These are phyloP conservation scores for Todiramphus chloris DNA, from an alignment of 2,113 vertebrate species.

Conservation along the genomic window DNA sequence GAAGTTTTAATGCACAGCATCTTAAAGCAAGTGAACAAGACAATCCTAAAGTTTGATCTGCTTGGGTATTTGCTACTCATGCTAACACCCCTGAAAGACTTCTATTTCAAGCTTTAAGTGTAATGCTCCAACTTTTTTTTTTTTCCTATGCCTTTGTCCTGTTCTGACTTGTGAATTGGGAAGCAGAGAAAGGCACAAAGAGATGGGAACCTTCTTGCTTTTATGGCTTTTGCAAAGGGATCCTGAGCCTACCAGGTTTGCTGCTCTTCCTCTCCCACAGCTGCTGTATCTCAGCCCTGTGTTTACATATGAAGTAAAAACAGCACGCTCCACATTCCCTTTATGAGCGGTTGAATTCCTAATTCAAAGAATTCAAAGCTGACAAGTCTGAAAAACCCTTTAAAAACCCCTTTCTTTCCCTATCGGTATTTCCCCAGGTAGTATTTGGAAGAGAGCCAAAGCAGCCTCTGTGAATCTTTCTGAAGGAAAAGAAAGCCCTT, in stretches of 20 bases:
- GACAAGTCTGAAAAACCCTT: not conserved
- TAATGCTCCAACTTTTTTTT: not conserved
- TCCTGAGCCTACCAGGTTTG: not conserved
- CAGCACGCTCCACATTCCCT: accelerated
- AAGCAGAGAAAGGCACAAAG: not conserved
- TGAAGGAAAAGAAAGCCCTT: not conserved
- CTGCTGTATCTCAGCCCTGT: not conserved
- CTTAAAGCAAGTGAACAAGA: not conserved
- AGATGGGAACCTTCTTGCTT: not conserved
- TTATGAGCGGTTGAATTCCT: not conserved
- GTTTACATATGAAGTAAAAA: not conserved
- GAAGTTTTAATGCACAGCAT: not conserved
- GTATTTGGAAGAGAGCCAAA: not conserved
- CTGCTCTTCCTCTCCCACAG: not conserved
- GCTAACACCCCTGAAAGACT: not conserved
- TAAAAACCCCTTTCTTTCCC: not conserved
- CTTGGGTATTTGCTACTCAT: not conserved
- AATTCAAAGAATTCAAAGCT: not conserved
- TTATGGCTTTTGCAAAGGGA: not conserved
- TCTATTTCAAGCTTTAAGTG: not conserved
- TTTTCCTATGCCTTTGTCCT: not conserved
- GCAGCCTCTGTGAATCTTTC: not conserved
- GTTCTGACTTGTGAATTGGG: not conserved
- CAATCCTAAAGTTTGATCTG: not conserved
- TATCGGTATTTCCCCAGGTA: not conserved